These are phyloP conservation scores for Phocoena sinus DNA, from an alignment of 2,113 vertebrate genomes.

Conservation along the genomic window DNA sequence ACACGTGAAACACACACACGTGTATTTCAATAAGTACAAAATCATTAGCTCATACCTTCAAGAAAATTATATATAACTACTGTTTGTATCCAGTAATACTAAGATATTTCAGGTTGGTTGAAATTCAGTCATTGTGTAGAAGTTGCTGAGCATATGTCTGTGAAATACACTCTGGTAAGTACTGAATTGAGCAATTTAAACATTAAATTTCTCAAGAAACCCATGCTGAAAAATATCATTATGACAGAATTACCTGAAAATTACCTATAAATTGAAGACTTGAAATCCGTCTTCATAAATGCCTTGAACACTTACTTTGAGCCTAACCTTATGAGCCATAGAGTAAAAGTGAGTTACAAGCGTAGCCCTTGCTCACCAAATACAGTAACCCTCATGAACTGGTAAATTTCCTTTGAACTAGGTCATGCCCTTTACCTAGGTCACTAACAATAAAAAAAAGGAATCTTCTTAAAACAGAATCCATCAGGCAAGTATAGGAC, in stretches of 20 bases:
- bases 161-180: neutral
- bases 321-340: neutral
- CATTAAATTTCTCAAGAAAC: neutral
- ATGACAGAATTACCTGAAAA: neutral
- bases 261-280: neutral
- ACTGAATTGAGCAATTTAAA: neutral
- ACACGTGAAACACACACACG: neutral
- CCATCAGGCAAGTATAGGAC: neutral
- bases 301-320: neutral
- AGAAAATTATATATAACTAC: neutral
- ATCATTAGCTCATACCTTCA: neutral
- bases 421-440: neutral
- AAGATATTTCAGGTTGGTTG: neutral
- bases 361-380: neutral
- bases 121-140: neutral
- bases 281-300: neutral
- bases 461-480: neutral
- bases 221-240: neutral
- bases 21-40: neutral
- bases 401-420: neutral
- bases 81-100: neutral
- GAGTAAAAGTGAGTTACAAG: neutral
- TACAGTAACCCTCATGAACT: neutral
- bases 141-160: neutral
- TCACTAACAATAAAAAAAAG: neutral